Base-by-base conservation (phyloP, 2,113 vertebrate genomes). In the Mirounga angustirostris region DNA sequence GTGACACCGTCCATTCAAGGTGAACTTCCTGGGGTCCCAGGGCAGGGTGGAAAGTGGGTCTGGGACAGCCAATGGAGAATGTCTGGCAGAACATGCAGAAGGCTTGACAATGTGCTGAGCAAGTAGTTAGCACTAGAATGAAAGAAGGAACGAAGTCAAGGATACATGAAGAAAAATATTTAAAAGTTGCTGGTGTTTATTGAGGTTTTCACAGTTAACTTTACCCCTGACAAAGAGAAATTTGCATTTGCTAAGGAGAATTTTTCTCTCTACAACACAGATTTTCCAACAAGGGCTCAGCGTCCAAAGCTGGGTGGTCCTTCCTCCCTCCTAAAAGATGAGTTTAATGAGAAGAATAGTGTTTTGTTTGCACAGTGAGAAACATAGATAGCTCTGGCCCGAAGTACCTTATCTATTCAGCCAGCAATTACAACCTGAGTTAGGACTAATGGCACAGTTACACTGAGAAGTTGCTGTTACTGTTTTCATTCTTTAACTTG, bases 371-470 rank as follows among this genome's bases (percentile, higher is more conserved):
- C 84, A 63, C 88, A 92, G 83, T n/a, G 5, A 95, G 94, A 95
- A 87, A 63, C 83, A 40, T 0, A 40, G 92, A 96, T 71, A 93
- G 36, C 54, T 90, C 58, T 86, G 13, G 33, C 80, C 80, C 46
- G 67, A 73, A 95, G 87, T 46, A 73, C 59, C 61, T 73, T 96
- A 97, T 98, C 95, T 95, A 65, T 40, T 74, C 81, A 73, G 87
- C 65, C 65, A 83, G 96, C 71, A 97, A 95, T 98, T 97, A 97
- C 91, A 95, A 91, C 40, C n/a, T 71, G 65, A 61, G 59, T 74
- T 50, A 82, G 71, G 65, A 33, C 73, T 88, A 89, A 97, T 67
- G 78, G 43, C 74, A 50, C 30, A 63, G 69, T 73, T n/a, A 91
- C 50, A 69, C 69, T 79, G 97, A 92, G 88, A 96, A 95, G 43